phyloP scores from a whole-genome alignment of 2,797 vertebrate genomes.

The Amblyraja radiata region DNA sequence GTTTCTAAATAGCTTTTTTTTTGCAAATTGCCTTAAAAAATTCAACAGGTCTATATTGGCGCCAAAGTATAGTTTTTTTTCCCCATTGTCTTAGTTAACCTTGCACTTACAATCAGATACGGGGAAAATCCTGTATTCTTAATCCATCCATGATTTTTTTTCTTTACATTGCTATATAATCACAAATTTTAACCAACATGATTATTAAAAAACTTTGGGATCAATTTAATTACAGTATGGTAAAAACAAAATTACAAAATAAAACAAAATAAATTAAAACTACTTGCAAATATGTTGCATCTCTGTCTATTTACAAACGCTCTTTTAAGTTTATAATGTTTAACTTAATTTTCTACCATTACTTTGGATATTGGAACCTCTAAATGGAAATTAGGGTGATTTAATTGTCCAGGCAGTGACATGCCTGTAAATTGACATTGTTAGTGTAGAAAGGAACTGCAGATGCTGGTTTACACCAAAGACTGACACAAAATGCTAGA shows the following conservation, averaged over 20 bases:
- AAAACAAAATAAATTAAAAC: background rate
- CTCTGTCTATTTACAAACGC: background rate
- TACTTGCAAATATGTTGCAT: background rate
- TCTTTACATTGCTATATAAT: background rate
- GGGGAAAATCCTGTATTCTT: background rate
- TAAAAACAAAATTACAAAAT: background rate
- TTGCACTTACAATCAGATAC: background rate
- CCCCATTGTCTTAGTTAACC: too few species aligned
- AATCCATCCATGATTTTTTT: background rate
- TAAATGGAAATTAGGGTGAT: background rate
- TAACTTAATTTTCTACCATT: background rate
- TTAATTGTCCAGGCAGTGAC: background rate
- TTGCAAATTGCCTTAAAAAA: constrained; percentile 18
- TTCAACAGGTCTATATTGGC: background rate
- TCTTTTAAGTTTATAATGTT: background rate
- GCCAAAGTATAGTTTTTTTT: background rate
- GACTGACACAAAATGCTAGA: too few species aligned
- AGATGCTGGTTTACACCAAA: too few species aligned
- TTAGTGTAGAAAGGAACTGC: too few species aligned
- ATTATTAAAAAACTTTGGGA: background rate
- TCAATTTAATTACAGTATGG: background rate
- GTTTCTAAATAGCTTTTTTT: constrained; percentile 16
- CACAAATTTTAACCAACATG: background rate
- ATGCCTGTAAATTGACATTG: background rate
- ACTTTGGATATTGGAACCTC: too few species aligned